These are phyloP conservation scores for Neelides sp. DNA, from an alignment of 1,140 invertebrate genomes.

Conservation along the genomic window DNA sequence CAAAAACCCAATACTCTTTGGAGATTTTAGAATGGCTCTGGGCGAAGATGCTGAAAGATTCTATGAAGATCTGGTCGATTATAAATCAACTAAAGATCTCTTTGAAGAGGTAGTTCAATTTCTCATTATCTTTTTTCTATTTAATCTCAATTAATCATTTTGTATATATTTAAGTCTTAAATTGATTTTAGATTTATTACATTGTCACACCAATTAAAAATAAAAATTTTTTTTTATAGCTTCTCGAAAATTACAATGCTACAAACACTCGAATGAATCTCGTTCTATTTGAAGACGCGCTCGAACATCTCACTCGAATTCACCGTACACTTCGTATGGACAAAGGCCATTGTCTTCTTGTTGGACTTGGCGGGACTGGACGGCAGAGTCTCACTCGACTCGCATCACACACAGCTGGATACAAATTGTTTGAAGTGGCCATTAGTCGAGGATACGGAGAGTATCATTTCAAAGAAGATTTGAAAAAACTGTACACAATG, in stretches of 20 bases:
- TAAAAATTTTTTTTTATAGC: conserved; percentile 40
- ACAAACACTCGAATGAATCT: conserved; percentile 50
- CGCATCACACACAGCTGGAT: conserved; percentile 60
- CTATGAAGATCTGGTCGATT: conserved; percentile 82
- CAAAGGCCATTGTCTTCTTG: conserved; percentile 62
- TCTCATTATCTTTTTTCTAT: not conserved
- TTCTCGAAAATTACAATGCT: conserved; percentile 74
- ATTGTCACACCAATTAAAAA: not conserved
- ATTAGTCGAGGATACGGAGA: conserved; percentile 70
- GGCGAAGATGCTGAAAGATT: conserved; percentile 60
- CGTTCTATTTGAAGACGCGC: conserved; percentile 76
- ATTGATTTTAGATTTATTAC: too few relatives aligned
- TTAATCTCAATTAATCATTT: not conserved
- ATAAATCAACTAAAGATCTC: conserved; percentile 65
- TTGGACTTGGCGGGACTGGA: conserved; percentile 74
- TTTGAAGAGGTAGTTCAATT: conserved; percentile 68
- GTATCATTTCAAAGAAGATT: conserved; percentile 64
- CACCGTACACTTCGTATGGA: conserved; percentile 70
- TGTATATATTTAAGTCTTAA: not conserved
- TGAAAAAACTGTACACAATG: conserved; percentile 62
- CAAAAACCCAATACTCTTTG: conserved; percentile 69
- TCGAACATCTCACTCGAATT: conserved; percentile 73
- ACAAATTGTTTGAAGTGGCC: conserved; percentile 68
- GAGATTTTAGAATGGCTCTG: conserved; percentile 71
- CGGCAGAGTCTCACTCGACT: conserved; percentile 60